Base-by-base conservation (phyloP, 2,888 invertebrate genomes). In the Pristionchus mayeri region DNA sequence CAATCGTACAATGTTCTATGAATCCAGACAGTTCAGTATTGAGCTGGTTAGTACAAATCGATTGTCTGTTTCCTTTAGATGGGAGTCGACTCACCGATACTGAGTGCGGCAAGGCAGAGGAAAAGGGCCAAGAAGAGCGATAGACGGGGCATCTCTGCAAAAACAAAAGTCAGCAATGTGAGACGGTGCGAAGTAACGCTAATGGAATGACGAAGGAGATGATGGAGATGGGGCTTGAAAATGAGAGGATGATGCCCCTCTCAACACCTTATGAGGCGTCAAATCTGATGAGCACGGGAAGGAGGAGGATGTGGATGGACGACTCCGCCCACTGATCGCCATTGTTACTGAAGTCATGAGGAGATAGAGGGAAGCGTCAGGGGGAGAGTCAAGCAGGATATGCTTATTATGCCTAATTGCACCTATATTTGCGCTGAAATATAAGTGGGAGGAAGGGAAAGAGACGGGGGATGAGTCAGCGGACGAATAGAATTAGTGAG, bases 321-420 rank as follows among this genome's bases (percentile, higher is more conserved):
- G 40, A 71, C 71, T 71, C 71, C 71, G 71, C 71, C 71, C 24
- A 71, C 37, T 71, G 71, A 71, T 71, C 71, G n/a, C 37, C 40
- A 40, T 71, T 71, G 7, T 71, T n/a, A 30, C 13, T 71, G 71
- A 71, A 71, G 71, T 40, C 37, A 40, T 1, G 71, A 24, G 40
- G 71, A 40, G 40, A 13, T 44, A 13, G 44, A 44, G 44, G 21
- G 34, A 63, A 37, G 34, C 30, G 63, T 63, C 34, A 34, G 30
- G 30, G 63, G 24, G 40, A 71, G 71, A 13, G 40, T n/a, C 4
- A 13, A 24, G 71, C 18, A 71, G 71, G 37, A 67, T 16, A 71
- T 40, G 40, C 71, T 71, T 71, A 71, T 71, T 71, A 71, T 71
- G 40, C n/a, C n/a, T 44, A 71, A 71, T 71, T 71, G 24, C 71